Percentiles rank a stretch among this genome's conserved stretches.
phyloP scores from a whole-genome alignment of 2,797 vertebrate species.

The Phaenicophaeus curvirostris region DNA sequence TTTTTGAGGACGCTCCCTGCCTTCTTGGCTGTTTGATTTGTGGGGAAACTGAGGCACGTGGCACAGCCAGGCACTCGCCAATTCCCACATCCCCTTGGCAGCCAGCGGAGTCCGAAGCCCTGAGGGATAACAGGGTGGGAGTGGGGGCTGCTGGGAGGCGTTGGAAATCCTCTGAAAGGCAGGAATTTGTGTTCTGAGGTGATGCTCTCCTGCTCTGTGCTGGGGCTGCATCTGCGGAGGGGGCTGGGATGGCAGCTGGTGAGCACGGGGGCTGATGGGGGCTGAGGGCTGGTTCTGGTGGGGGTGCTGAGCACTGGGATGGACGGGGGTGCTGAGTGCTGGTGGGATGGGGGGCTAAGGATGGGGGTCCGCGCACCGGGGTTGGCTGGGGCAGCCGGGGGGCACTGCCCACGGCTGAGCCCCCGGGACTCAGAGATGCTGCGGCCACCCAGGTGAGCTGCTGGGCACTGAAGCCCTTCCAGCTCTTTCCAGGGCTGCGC shows the following conservation, averaged over 20 bases:
- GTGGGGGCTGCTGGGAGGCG: background rate
- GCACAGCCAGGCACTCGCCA: background rate
- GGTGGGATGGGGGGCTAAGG: background rate
- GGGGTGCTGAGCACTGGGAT: too few relatives aligned
- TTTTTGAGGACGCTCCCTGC: accelerated
- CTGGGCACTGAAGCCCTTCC: accelerated
- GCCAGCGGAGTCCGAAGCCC: background rate
- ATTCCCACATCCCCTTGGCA: background rate
- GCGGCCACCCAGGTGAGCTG: background rate
- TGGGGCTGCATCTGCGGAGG: constrained; percentile 31
- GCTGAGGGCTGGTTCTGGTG: accelerated
- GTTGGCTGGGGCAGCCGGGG: accelerated
- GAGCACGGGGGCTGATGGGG: too few relatives aligned
- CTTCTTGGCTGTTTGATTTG: background rate
- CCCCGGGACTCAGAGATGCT: accelerated
- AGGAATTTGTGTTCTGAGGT: constrained; percentile 45
- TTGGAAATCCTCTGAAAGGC: constrained; percentile 21
- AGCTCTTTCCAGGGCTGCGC: background rate
- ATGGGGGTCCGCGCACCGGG: accelerated
- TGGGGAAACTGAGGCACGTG: background rate
- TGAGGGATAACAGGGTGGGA: background rate
- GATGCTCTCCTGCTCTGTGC: background rate
- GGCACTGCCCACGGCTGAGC: accelerated
- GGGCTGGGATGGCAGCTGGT: too few relatives aligned
- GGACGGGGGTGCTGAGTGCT: background rate